Evolutionary conservation across 2,797 vertebrate species (phyloP).

Genomic region (Alexandromys oeconomus): DNA sequence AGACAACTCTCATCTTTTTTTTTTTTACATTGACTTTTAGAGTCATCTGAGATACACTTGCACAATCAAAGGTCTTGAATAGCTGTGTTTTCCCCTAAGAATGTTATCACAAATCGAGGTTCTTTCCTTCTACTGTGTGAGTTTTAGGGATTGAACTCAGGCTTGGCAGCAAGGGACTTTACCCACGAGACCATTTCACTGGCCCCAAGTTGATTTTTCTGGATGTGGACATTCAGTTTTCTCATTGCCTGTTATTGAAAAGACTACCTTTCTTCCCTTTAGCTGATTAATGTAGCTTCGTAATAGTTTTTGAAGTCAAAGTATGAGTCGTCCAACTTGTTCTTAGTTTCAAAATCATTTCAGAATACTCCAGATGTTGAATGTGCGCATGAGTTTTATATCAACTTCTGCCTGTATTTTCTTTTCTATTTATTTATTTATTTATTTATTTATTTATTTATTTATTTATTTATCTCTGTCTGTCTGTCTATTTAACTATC

Average conservation of each 20-base stretch:
- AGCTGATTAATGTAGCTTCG: constrained; percentile 28
- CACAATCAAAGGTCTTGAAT: not conserved
- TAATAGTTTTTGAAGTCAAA: constrained; percentile 46
- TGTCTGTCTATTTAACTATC: not conserved
- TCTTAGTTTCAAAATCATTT: constrained; percentile 68
- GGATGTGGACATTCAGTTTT: not conserved
- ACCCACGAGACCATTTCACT: not conserved
- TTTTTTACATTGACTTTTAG: not conserved
- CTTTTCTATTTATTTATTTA: not conserved
- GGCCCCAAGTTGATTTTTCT: constrained; percentile 5
- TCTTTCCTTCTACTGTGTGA: not conserved
- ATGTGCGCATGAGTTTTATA: constrained; percentile 47
- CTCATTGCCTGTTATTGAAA: constrained; percentile 39
- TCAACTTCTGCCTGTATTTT: not conserved
- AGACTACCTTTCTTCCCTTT: not conserved
- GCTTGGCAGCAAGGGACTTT: not conserved
- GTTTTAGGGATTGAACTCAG: not conserved
- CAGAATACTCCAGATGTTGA: constrained; percentile 55
- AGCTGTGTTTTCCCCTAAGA: constrained; percentile 10
- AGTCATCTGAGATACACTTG: constrained; percentile 48
- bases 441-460: not conserved
- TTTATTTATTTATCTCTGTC: not conserved
- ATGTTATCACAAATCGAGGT: not conserved
- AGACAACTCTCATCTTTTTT: not conserved
- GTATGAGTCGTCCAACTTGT: constrained; percentile 18